Percentiles rank a stretch among this genome's conserved stretches.
phyloP scores from a whole-genome alignment of 2,797 vertebrate genomes.

The Saxicola maurus region DNA sequence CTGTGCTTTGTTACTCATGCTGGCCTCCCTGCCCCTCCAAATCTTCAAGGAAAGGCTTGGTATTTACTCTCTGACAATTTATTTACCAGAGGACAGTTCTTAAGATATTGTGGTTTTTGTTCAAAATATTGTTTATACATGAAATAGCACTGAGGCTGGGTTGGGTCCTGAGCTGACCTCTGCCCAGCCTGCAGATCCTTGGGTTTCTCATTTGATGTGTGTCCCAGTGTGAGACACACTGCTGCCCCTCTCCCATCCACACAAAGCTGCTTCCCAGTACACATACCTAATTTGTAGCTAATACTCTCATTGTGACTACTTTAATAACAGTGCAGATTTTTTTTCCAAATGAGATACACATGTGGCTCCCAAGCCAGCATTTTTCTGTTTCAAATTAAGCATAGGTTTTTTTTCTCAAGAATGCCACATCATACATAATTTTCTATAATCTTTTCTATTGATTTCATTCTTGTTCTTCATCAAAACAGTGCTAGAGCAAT shows the following conservation, averaged over 20 bases:
- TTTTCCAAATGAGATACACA: slow-evolving; percentile 47
- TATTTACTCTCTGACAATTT: slow-evolving; percentile 1
- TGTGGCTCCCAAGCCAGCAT: not conserved
- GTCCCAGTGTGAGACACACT: not conserved
- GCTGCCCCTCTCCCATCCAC: not conserved
- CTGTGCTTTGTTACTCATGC: not conserved
- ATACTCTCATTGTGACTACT: slow-evolving; percentile 48
- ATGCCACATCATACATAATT: slow-evolving; percentile 28
- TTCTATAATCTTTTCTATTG: slow-evolving; percentile 18
- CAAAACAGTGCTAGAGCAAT: not conserved
- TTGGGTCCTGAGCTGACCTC: slow-evolving; percentile 31
- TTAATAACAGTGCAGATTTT: slow-evolving; percentile 47
- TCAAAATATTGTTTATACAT: not conserved
- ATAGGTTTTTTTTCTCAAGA: not conserved
- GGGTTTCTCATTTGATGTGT: not conserved
- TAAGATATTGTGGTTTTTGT: slow-evolving; percentile 10
- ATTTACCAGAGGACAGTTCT: not conserved
- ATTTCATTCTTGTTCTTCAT: not conserved
- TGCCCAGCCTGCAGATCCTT: not conserved
- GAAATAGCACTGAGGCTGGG: not conserved
- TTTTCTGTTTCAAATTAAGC: slow-evolving; percentile 46
- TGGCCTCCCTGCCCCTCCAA: not conserved
- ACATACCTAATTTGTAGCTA: slow-evolving; percentile 59
- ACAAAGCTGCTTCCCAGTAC: slow-evolving; percentile 7
- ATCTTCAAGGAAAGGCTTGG: not conserved